phyloP scores from a whole-genome alignment of 2,888 invertebrate species.

The Apomyelois bistriatella region DNA sequence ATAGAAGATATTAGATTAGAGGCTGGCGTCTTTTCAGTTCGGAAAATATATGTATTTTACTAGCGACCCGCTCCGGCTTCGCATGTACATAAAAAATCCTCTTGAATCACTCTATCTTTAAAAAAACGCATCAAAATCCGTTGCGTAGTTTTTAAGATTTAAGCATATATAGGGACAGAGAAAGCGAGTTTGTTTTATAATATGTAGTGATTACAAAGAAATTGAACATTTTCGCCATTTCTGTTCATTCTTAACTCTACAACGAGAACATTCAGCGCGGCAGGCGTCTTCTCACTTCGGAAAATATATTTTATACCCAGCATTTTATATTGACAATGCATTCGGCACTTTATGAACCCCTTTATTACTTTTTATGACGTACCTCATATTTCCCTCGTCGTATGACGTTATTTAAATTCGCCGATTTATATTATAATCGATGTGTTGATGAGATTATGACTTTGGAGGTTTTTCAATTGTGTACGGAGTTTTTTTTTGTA shows the following conservation, averaged over 20 bases:
- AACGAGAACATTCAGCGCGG: conserved; percentile 38
- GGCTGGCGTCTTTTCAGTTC: no score
- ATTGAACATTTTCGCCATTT: no score
- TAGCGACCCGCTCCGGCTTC: no score
- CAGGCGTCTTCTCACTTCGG: conserved; percentile 37
- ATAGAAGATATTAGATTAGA: no score
- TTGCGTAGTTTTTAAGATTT: no score
- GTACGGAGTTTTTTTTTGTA: neutral
- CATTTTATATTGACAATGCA: conserved; percentile 54
- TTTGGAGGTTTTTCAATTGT: conserved; percentile 3
- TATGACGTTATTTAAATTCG: conserved; percentile 60
- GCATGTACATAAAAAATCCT: no score
- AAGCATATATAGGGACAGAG: no score
- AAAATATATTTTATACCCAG: conserved; percentile 45
- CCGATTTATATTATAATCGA: conserved; percentile 75
- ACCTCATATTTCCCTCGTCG: conserved; percentile 52
- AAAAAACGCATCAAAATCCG: no score
- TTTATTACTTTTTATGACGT: conserved; percentile 67
- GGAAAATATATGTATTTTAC: no score
- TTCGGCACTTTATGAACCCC: conserved; percentile 54
- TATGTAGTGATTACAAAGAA: no score
- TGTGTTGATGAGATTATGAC: conserved; percentile 46
- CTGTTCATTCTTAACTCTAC: conserved; percentile 19
- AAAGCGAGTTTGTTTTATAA: no score
- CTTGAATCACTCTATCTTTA: no score